Percentiles rank a stretch among this genome's conserved stretches.
phyloP scores from a whole-genome alignment of 2,888 invertebrate genomes.

The Teleogryllus oceanicus region DNA sequence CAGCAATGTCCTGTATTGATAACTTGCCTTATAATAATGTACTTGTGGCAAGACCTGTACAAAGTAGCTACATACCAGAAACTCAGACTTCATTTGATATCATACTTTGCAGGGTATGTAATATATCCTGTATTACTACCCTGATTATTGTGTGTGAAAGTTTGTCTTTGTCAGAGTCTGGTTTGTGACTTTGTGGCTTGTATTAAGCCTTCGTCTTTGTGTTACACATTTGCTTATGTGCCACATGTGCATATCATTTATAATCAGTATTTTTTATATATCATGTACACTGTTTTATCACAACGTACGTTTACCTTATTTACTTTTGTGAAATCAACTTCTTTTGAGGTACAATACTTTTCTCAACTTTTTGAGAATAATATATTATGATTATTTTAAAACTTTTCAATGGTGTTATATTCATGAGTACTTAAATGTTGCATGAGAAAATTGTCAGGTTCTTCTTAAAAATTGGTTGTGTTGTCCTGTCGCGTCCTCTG shows the following conservation, averaged over 20 bases:
- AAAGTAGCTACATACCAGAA: not conserved
- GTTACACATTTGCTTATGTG: not conserved
- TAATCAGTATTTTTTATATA: not conserved
- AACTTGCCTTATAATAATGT: not conserved
- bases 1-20: conserved; percentile 8
- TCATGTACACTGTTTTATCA: not conserved
- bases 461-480: not conserved
- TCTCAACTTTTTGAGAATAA: too few relatives aligned
- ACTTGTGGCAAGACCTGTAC: conserved; percentile 4
- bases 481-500: not conserved
- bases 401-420: not conserved
- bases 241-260: too few relatives aligned
- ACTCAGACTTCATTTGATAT: not conserved
- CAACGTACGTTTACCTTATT: not conserved
- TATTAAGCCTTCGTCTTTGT: not conserved
- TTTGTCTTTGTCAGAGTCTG: not conserved
- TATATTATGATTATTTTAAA: not conserved
- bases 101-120: not conserved
- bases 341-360: too few relatives aligned
- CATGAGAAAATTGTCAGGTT: not conserved
- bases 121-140: not conserved
- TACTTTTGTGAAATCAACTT: too few relatives aligned
- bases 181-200: not conserved
- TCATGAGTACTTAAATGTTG: too few relatives aligned
- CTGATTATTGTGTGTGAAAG: not conserved